Evolutionary conservation across 2,113 vertebrate species (phyloP), one percentile per base, ranked within the genome.

Genomic region (Nycticebus coucang): DNA sequence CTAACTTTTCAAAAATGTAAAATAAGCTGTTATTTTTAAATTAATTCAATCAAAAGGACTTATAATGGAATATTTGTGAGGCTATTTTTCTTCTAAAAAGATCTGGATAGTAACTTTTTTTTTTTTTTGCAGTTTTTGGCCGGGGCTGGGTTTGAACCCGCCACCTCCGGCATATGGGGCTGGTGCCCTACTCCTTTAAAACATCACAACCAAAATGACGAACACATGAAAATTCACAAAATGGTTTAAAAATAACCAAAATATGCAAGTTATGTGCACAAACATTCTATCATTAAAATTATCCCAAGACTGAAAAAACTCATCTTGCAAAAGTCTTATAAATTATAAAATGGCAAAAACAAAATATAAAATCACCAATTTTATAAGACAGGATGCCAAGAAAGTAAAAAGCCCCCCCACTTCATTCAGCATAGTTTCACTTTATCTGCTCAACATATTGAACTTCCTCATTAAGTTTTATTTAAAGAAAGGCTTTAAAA

Each of bases 281-380:
- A 79, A 97, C 60, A 91, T 71, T 91, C 77, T 66, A 57, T 41
- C 18, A 88, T 21, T 85, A 94, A 91, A 94, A 81, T 57, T 72
- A 78, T 3, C 24, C 33, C 5, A 86, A 82, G 26, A 89, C 57
- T 78, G 45, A 71, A 92, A 93, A 89, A 93, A 93, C 2, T 64
- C 5, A 55, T 22, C 33, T 26, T 68, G 17, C 2, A 30, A 94
- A 75, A 82, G 37, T 37, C 71, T 93, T n/a, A 88, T 41, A 96
- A 89, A 95, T 62, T 82, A 82, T 68, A 60, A 64, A 88, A 71
- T 64, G 8, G 66, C 24, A 91, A 18, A 80, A 74, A 85, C 12
- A 62, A 86, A 71, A 90, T 21, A 78, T 19, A 87, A 79, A 84
- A 69, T 37, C 66, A 77, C 30, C 62, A 81, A 60, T 88, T 85